These are phyloP conservation scores for Cromileptes altivelis DNA, from an alignment of 2,113 vertebrate genomes.

Conservation along the genomic window DNA sequence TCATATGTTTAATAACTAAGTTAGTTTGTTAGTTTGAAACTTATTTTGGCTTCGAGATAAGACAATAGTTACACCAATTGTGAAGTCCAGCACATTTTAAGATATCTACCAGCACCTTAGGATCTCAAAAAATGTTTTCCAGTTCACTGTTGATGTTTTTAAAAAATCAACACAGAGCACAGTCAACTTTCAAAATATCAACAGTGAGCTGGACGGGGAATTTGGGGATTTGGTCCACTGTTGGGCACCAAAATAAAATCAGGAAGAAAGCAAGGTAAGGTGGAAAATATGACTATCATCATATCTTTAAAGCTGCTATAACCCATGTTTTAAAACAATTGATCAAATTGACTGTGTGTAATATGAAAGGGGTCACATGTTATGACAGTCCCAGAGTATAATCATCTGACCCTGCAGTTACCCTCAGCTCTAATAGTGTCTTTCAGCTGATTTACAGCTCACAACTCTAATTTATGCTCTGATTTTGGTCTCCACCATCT, in stretches of 20 bases:
- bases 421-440: neutral
- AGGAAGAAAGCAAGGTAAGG: neutral
- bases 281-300: neutral
- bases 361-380: neutral
- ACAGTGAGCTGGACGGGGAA: neutral
- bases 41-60: neutral
- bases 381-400: neutral
- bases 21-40: neutral
- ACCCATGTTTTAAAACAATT: neutral
- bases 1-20: neutral
- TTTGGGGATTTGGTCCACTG: neutral
- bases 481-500: neutral
- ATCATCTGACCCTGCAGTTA: neutral
- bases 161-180: neutral
- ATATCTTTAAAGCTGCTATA: neutral
- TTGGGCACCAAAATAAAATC: neutral
- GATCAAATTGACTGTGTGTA: neutral
- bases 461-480: neutral
- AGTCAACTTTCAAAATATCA: slow-evolving; percentile 2
- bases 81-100: neutral
- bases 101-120: neutral
- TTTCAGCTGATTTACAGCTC: neutral
- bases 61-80: neutral
- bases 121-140: slow-evolving; percentile 9
- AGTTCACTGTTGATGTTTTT: slow-evolving; percentile 14